Evolutionary conservation across 2,888 invertebrate species (phyloP), one percentile per base, ranked within the genome.

Genomic region (Nomada hirtipes): DNA sequence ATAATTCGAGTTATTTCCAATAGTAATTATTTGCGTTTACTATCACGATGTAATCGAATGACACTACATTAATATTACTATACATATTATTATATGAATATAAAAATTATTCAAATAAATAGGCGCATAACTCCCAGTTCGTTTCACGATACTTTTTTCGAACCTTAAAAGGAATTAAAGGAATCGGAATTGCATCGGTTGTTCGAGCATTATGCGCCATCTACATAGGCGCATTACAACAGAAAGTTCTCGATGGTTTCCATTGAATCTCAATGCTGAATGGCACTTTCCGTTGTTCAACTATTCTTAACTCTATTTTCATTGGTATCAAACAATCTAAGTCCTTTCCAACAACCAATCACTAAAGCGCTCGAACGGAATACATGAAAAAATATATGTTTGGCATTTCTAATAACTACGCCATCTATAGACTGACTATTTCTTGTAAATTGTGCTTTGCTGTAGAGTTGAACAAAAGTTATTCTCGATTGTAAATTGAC

Each of bases 111-210:
- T 69, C 20, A n/a, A 23, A 71, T 18, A 23, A 15, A 63, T 18
- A n/a, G 20, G 9, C 15, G 1, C 15, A 20, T 18, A 2, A 13
- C n/a, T 13, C 10, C 20, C 42, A 70, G 67, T 42, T 67, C 4
- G 18, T n/a, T 36, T 26, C 15, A 13, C 7, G 9, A 13, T 67
- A 50, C 47, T 18, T 61, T 15, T 13, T 15, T 10, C 81, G 44
- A 69, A 72, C 90, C 91, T 88, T 90, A 92, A 90, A 91, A 89
- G 92, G 92, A 89, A 90, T 90, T 84, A 86, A 90, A 89, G 36
- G 7, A 36, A 90, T 85, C 74, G 67, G 73, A 73, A 75, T 68
- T 47, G 29, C 52, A 74, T 68, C 42, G 70, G 36, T 29, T 57
- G 36, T 63, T 61, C 26, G 42, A 44, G 10, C 7, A 57, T 20